phyloP scores from a whole-genome alignment of 1,140 invertebrate species.

The Drosophila lacteicornis region DNA sequence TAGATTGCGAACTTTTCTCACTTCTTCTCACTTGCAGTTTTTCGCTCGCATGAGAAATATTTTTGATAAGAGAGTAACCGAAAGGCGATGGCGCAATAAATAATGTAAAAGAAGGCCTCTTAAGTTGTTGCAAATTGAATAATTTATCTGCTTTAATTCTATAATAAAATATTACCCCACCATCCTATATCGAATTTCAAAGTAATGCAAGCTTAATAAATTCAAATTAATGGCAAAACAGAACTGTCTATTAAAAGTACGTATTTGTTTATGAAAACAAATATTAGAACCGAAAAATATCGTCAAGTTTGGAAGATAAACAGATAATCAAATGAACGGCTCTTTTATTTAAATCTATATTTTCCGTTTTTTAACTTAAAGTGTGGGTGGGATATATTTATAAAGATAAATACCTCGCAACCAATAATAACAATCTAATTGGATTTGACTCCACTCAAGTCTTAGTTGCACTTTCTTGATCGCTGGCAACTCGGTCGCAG shows the following conservation, averaged over 20 bases:
- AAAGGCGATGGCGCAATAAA: background rate
- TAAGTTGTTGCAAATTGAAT: background rate
- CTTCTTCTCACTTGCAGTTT: conserved; percentile 29
- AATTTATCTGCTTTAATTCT: background rate
- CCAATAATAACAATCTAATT: background rate
- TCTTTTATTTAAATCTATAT: no score
- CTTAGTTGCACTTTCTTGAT: background rate
- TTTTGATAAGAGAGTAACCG: conserved; percentile 11
- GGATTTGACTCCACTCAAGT: background rate
- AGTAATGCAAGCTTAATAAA: background rate
- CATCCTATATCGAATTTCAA: background rate
- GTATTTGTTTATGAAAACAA: no score
- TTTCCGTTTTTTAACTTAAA: no score
- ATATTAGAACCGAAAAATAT: no score
- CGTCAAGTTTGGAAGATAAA: no score
- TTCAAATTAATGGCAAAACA: background rate
- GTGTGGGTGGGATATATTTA: background rate
- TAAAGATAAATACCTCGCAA: conserved; percentile 1
- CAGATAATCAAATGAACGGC: no score
- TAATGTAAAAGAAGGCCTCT: background rate
- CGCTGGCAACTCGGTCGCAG: conserved; percentile 13
- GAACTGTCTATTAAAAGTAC: no score
- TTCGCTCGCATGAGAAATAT: conserved; percentile 3
- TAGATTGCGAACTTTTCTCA: conserved; percentile 44
- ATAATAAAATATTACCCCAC: background rate